phyloP scores from a whole-genome alignment of 1,140 invertebrate genomes.

The Lethrus apterus region DNA sequence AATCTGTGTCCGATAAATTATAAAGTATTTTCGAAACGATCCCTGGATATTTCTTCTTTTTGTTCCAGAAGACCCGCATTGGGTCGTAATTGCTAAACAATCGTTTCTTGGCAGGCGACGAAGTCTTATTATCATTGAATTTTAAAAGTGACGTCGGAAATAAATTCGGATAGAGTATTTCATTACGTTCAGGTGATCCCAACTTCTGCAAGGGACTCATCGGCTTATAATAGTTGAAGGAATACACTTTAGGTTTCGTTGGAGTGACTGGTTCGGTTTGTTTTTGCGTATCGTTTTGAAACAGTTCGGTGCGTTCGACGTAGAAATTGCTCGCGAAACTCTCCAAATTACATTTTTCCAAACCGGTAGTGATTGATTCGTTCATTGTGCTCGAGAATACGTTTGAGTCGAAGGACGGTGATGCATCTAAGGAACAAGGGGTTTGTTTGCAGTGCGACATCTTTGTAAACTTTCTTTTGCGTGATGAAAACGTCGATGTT shows the following conservation, averaged over 20 bases:
- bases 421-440: neutral
- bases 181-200: slow-evolving; percentile 7
- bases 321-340: neutral
- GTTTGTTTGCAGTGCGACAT: neutral
- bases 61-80: neutral
- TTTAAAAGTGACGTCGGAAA: neutral
- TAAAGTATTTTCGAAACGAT: neutral
- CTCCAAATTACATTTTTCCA: slow-evolving; percentile 5
- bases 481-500: slow-evolving; percentile 3
- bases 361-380: slow-evolving; percentile 3
- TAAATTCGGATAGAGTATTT: neutral
- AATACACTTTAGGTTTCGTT: neutral
- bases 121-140: neutral
- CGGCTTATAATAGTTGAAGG: neutral
- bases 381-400: slow-evolving; percentile 3
- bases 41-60: too few species aligned
- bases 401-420: slow-evolving; percentile 1
- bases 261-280: slow-evolving; percentile 1
- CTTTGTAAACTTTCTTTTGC: slow-evolving; percentile 3
- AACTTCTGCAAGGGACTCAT: neutral
- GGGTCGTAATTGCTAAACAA: neutral
- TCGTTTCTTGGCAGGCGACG: neutral
- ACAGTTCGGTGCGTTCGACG: neutral
- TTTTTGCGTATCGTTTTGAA: neutral
- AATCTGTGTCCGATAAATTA: neutral